phyloP scores from a whole-genome alignment of 2,797 vertebrate species.

The Helicolenus hilgendorfi region DNA sequence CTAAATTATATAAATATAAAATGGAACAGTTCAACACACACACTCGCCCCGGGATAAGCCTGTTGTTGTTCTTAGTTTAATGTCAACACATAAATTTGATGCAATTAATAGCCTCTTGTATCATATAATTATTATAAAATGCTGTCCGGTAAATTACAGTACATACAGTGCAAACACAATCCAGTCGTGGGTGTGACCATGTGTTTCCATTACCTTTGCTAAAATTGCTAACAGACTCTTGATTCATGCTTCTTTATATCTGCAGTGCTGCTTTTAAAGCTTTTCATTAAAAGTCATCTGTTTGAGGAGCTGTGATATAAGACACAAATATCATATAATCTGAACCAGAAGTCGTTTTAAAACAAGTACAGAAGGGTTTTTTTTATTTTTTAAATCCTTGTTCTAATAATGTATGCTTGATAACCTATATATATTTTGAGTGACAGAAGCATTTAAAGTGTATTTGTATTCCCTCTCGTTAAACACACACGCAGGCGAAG shows the following conservation, averaged over 20 bases:
- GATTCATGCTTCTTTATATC: conserved; percentile 41
- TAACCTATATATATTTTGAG: conserved; percentile 10
- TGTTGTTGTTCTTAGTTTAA: neutral
- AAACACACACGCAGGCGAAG: conserved; percentile 79
- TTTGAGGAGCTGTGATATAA: neutral
- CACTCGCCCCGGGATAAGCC: neutral
- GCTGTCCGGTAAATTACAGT: neutral
- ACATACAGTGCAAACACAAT: conserved; percentile 47
- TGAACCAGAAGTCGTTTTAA: conserved; percentile 27
- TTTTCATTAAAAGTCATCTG: conserved; percentile 28
- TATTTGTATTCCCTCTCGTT: conserved; percentile 67
- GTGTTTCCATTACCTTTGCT: conserved; percentile 66
- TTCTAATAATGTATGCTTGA: neutral
- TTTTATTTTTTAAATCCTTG: neutral
- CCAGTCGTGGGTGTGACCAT: conserved; percentile 46
- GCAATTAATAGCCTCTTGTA: neutral
- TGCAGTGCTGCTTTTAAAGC: conserved; percentile 24
- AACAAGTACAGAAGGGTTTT: neutral
- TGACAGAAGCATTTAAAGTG: conserved; percentile 50
- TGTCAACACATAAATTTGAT: neutral
- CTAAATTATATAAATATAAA: conserved; percentile 23
- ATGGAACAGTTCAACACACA: conserved; percentile 14
- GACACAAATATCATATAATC: conserved; percentile 17
- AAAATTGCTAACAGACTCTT: conserved; percentile 52
- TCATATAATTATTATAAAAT: neutral